Conservation (phyloP, 2,888 invertebrate species). For the Drosophila paracracens region DNA sequence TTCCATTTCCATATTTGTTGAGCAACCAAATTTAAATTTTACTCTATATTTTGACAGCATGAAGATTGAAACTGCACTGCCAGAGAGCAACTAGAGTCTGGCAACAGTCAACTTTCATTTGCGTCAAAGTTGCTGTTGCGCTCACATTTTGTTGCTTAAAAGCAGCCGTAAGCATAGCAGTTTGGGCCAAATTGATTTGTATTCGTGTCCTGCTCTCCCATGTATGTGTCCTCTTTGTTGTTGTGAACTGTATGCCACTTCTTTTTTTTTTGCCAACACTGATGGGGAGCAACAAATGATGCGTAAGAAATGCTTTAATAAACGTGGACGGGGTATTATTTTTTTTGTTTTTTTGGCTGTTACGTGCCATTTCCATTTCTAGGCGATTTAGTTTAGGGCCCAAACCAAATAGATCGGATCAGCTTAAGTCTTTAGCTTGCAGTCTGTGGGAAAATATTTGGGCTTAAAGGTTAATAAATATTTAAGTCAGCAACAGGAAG, state of each 20-base stretch:
- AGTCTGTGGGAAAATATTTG: constrained; percentile 45
- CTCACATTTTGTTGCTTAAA: constrained; percentile 58
- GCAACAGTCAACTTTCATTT: constrained; percentile 45
- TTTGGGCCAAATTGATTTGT: constrained; percentile 40
- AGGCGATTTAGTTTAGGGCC: constrained; percentile 56
- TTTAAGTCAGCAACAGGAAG: constrained; percentile 56
- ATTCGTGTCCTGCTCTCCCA: constrained; percentile 22
- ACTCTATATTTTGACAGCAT: background rate
- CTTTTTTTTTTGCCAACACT: background rate
- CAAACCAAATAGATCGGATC: constrained; percentile 47
- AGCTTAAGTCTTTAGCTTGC: constrained; percentile 64
- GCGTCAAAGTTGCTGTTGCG: constrained; percentile 49
- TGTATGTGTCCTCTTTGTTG: constrained; percentile 10
- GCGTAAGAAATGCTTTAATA: constrained; percentile 78
- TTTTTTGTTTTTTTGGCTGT: constrained; percentile 1
- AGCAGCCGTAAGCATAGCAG: constrained; percentile 3
- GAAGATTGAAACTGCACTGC: background rate
- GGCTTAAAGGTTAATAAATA: constrained; percentile 74
- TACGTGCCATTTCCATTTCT: constrained; percentile 53
- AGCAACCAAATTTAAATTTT: background rate
- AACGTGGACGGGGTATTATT: constrained; percentile 38
- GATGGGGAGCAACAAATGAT: constrained; percentile 67
- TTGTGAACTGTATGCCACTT: constrained; percentile 1
- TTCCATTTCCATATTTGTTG: background rate
- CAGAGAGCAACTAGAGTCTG: constrained; percentile 3